Percentiles rank a stretch among this genome's conserved stretches.
Conservation (phyloP, 1,140 invertebrate species). For the Penaeus indicus region DNA sequence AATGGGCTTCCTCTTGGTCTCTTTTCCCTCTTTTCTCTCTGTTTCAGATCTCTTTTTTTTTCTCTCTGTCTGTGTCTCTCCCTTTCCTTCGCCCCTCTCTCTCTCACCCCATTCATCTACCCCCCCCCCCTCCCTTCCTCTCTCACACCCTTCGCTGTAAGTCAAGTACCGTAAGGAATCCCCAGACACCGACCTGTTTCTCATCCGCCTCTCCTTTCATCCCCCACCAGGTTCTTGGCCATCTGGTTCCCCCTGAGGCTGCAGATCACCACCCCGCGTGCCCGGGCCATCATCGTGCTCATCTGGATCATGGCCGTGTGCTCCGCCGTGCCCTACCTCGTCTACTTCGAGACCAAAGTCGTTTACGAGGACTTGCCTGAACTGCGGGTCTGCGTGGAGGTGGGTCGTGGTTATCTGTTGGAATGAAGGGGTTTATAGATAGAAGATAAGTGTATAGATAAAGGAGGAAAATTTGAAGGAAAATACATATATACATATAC, state of each 20-base stretch:
- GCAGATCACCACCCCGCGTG: slow-evolving; percentile 88
- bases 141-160: neutral
- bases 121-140: neutral
- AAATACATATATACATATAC: no score
- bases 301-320: slow-evolving; percentile 91
- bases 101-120: neutral
- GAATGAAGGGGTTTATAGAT: no score
- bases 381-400: slow-evolving; percentile 40
- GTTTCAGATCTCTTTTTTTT: no score
- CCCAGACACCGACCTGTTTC: neutral
- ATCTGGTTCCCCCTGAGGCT: slow-evolving; percentile 94
- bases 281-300: slow-evolving; percentile 87
- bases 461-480: no score
- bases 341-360: slow-evolving; percentile 79
- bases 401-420: neutral
- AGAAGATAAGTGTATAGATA: no score
- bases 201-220: no score
- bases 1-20: no score
- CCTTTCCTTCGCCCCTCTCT: no score
- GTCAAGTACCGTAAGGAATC: neutral
- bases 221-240: slow-evolving; percentile 84
- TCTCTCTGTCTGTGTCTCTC: no score
- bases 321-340: slow-evolving; percentile 88
- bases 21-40: no score
- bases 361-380: slow-evolving; percentile 14